A percentile compares a stretch with the other conserved stretches of the same genome.
phyloP scores from a whole-genome alignment of 1,140 invertebrate species.

The Lepidurus packardi region DNA sequence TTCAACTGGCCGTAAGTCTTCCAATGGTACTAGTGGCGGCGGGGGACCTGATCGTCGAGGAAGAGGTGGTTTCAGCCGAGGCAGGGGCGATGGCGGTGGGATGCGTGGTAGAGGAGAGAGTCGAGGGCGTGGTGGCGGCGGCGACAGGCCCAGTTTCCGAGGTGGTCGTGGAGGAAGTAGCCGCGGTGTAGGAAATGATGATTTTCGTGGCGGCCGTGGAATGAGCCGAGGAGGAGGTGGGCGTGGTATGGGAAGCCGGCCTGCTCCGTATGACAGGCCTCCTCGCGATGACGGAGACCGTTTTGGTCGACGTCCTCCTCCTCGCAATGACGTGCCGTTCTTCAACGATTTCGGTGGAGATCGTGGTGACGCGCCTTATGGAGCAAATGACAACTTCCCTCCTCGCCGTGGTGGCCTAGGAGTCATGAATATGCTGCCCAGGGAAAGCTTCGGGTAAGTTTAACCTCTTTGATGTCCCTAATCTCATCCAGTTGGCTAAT shows the following conservation, averaged over 20 bases:
- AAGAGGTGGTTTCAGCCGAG: conserved; percentile 45
- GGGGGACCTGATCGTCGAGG: conserved; percentile 44
- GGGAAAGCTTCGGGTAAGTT: not conserved
- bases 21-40: conserved; percentile 43
- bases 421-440: not conserved
- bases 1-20: not conserved
- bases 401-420: not conserved
- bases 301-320: conserved; percentile 37
- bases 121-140: conserved; percentile 40
- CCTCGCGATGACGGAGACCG: conserved; percentile 38
- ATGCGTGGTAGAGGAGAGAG: conserved; percentile 40
- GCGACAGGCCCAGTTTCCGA: conserved; percentile 40
- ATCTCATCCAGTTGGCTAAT: not conserved
- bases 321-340: conserved; percentile 28
- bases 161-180: conserved; percentile 38
- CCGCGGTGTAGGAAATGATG: conserved; percentile 36
- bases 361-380: not conserved
- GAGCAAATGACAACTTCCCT: conserved; percentile 8
- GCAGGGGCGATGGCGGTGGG: conserved; percentile 39
- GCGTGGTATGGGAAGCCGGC: conserved; percentile 36
- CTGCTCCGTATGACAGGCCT: conserved; percentile 37
- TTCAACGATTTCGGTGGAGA: not conserved
- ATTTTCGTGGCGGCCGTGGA: conserved; percentile 35
- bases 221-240: conserved; percentile 37
- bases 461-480: not conserved